Evolutionary conservation across 2,797 vertebrate genomes (phyloP).

Genomic region (Hylomyscus alleni): DNA sequence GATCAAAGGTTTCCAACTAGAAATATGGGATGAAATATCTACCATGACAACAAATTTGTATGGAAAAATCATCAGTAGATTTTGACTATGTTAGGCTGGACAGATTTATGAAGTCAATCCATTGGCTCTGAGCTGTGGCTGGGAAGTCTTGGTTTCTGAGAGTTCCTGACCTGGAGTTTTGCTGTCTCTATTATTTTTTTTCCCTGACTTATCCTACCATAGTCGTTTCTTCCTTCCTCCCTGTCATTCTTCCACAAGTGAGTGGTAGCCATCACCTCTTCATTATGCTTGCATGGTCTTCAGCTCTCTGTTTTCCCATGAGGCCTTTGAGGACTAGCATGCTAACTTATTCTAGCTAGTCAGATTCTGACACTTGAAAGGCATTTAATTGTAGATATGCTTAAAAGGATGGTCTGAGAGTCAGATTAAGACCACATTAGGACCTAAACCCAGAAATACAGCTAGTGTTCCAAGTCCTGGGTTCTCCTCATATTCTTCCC

Average conservation of each 20-base stretch:
- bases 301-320: not conserved
- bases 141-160: not conserved
- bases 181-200: not conserved
- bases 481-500: not conserved
- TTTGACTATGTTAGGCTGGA: not conserved
- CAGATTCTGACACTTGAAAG: not conserved
- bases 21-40: not conserved
- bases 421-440: not conserved
- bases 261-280: not conserved
- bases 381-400: not conserved
- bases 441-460: not conserved
- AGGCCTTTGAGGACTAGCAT: not conserved
- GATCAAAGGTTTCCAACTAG: slow-evolving; percentile 7
- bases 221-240: not conserved
- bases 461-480: not conserved
- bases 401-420: not conserved
- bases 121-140: not conserved
- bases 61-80: not conserved
- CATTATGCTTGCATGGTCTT: not conserved
- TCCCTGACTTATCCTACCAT: not conserved
- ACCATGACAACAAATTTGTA: not conserved
- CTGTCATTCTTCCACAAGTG: not conserved
- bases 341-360: not conserved
- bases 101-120: not conserved
- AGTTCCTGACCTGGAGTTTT: not conserved